Evolutionary conservation across 2,888 invertebrate species (phyloP).

Genomic region (Lampropteryx suffumata): DNA sequence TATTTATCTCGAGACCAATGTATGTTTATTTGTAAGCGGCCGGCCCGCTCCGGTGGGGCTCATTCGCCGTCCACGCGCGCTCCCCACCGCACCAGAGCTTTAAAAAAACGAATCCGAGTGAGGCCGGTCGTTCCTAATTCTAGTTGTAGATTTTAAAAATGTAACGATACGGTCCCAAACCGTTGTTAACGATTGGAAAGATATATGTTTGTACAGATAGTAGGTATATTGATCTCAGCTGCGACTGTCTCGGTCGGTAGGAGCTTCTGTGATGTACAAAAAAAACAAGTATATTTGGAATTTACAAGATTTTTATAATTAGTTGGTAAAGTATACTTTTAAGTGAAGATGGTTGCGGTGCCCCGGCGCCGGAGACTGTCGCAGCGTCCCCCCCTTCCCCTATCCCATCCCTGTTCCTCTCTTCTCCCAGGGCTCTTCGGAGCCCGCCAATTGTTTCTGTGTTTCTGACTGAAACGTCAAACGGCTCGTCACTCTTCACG

Average conservation of each 20-base stretch:
- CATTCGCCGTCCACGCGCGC: not conserved
- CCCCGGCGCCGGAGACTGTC: constrained; percentile 57
- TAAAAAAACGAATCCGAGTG: constrained; percentile 55
- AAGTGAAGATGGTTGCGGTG: constrained; percentile 66
- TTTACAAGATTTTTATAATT: constrained; percentile 83
- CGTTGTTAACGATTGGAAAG: constrained; percentile 75
- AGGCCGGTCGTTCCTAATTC: constrained; percentile 56
- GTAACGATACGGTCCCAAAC: constrained; percentile 69
- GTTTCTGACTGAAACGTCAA: constrained; percentile 44
- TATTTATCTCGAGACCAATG: constrained; percentile 78
- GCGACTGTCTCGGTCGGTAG: constrained; percentile 61
- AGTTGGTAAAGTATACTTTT: constrained; percentile 79
- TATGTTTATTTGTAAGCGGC: constrained; percentile 51
- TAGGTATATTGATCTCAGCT: constrained; percentile 78
- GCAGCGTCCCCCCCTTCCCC: constrained; percentile 62
- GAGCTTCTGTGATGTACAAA: constrained; percentile 82
- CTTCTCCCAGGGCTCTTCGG: constrained; percentile 64
- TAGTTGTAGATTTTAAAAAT: constrained; percentile 74
- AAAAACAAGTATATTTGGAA: constrained; percentile 77
- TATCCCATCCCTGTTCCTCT: constrained; percentile 52
- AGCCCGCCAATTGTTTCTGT: constrained; percentile 63
- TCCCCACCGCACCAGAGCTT: constrained; percentile 57
- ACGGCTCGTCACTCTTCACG: constrained; percentile 46
- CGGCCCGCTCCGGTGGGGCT: constrained; percentile 33
- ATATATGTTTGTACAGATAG: constrained; percentile 79